Base-by-base conservation (phyloP, 92 coral and sea anemone genomes). In the Epizoanthus fatuus region DNA sequence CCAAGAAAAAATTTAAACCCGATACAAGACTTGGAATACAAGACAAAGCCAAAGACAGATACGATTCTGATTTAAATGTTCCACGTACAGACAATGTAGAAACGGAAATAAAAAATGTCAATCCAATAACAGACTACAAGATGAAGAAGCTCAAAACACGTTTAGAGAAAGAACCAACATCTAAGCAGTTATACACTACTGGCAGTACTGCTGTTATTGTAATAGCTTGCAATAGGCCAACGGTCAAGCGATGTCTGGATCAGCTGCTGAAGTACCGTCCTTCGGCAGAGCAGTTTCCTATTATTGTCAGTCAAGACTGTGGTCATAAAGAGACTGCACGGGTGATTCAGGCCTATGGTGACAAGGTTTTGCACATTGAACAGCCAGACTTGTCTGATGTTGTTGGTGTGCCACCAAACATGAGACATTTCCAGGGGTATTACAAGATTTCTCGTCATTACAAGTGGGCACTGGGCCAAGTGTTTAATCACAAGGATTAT, bases 281-380 rank as follows among this genome's bases (percentile, higher is more conserved):
- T 4, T 93, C 99, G 29, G 84, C 91, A 22, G 87, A 87, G 22
- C 92, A 80, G 79, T 97, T 95, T 75, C 99, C 99, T 0, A 91
- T 97, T 56, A 79, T 95, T 52, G 98, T 97, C 1, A 97, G 99
- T 71, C 99, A 97, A 62, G 99, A 97, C 58, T 97, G 99, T 84
- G 99, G 99, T 1, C 91, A 97, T 63, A 20, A 59, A 19, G 87
- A 87, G 68, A 97, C 99, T 0, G 94, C 98, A 51, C 35, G 88
- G 29, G 98, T 85, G 37, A 97, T 97, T 74, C 75, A 84, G 38
- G 68, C 96, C 3, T 97, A 91, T 80, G 95, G 97, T 40, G 35
- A 77, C 62, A 73, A 93, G 52, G 93, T 97, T 12, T 47, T 40
- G 13, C 89, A 87, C 67, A 88, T 97, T 19, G 84, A 90, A 60